These are phyloP conservation scores for Arctia plantaginis DNA, from an alignment of 2,888 invertebrate genomes.

Conservation along the genomic window DNA sequence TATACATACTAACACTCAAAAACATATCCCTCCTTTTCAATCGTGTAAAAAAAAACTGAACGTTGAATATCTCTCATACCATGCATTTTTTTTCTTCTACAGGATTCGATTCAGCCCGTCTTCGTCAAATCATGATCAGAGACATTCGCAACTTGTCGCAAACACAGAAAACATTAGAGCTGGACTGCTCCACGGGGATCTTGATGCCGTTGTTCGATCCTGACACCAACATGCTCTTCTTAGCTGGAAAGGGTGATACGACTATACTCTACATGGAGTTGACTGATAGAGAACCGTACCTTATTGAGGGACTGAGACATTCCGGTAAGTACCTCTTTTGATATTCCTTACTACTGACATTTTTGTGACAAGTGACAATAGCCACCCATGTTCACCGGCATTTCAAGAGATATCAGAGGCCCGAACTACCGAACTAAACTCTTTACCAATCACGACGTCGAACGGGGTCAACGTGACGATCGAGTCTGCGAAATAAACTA, in stretches of 20 bases:
- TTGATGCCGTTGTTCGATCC: slow-evolving; percentile 97
- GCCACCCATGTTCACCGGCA: too few species aligned
- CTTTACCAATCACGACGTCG: too few species aligned
- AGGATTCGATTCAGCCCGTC: slow-evolving; percentile 94
- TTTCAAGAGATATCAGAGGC: too few species aligned
- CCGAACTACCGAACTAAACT: too few species aligned
- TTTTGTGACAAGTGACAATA: not conserved
- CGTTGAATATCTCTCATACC: too few species aligned
- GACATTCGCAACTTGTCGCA: slow-evolving; percentile 93
- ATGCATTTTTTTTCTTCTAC: slow-evolving; percentile 7
- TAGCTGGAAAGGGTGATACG: slow-evolving; percentile 98
- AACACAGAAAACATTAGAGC: slow-evolving; percentile 91
- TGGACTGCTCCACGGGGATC: slow-evolving; percentile 96
- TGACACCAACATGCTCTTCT: slow-evolving; percentile 97
- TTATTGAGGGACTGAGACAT: slow-evolving; percentile 95
- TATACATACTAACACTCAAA: too few species aligned
- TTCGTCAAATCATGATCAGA: slow-evolving; percentile 95
- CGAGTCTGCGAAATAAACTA: too few species aligned
- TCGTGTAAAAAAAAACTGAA: too few species aligned
- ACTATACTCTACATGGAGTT: slow-evolving; percentile 96
- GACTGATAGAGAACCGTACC: slow-evolving; percentile 94
- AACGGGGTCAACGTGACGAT: too few species aligned
- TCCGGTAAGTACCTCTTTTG: slow-evolving; percentile 80
- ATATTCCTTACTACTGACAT: not conserved
- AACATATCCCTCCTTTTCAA: too few species aligned